Conservation (phyloP, 1,140 invertebrate species). For the Cydia strobilella region DNA sequence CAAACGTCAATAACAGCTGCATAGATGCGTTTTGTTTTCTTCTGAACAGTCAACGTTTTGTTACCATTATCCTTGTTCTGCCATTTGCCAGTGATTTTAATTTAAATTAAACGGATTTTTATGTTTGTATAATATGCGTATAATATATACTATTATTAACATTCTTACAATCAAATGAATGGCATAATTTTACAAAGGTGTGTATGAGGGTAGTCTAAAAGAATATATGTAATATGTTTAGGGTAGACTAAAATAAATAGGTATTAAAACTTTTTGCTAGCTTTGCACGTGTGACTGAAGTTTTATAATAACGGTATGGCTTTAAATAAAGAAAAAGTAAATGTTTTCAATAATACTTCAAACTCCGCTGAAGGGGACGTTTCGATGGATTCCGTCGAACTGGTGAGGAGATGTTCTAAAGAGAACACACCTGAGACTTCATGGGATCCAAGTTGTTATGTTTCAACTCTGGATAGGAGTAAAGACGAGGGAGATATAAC, state of each 20-base stretch:
- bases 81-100: neutral
- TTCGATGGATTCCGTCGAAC: conserved; percentile 61
- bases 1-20: conserved; percentile 20
- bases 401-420: conserved; percentile 57
- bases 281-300: conserved; percentile 4
- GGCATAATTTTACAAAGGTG: neutral
- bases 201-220: neutral
- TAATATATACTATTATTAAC: no score
- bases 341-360: conserved; percentile 41
- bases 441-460: conserved; percentile 59
- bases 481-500: conserved; percentile 50
- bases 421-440: conserved; percentile 58
- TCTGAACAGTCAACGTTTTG: neutral
- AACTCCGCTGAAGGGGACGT: conserved; percentile 42
- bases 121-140: no score
- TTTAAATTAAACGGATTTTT: no score
- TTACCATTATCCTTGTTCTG: neutral
- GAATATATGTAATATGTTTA: neutral
- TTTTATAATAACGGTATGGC: conserved; percentile 37
- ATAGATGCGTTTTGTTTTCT: conserved; percentile 5
- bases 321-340: conserved; percentile 47
- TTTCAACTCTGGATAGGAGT: conserved; percentile 49
- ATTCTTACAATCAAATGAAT: no score
- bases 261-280: neutral
- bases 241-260: neutral